Base-by-base conservation (phyloP, 1,140 invertebrate genomes). In the Drosophila jambulina region DNA sequence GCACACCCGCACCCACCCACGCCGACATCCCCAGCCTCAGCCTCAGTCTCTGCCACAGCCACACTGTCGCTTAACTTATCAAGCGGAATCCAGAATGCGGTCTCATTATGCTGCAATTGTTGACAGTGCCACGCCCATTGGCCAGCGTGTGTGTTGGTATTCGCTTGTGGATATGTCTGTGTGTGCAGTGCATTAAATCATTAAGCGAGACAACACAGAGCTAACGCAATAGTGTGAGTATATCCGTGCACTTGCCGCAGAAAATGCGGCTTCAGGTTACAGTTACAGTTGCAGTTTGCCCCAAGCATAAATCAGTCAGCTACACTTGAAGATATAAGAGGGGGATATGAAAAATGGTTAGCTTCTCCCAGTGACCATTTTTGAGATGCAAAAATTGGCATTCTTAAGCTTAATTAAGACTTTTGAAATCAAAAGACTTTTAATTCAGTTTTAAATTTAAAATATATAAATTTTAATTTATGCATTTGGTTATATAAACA, bases 151-250 rank as follows among this genome's bases (percentile, higher is more conserved):
- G 62, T 82, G 60, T 43, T 56, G 61, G 60, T 61, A 32, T 49
- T 27, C 34, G 60, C 15, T 56, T 36, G 59, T 59, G 60, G 36
- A 36, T 71, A 48, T 71, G 75, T 71, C 25, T 43, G 53, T 68
- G 57, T 77, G 75, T 79, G 74, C 69, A 77, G 71, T 86, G 83
- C 83, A 86, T 86, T 87, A 88, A 83, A 74, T 83, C 80, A 88
- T 88, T 87, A 87, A 83, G 68, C 64, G 75, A 59, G 70, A 62
- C 75, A 51, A 61, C 70, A 68, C 53, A 68, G 32, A 51, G 32
- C 53, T 23, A 56, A 38, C 8, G 21, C 34, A 23, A 1, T 12
- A 23, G 53, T 56, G 32, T 38, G 53, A n/a, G 53, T 56, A 25
- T 56, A 56, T 56, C 53, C 34, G 34, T 56, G 53, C 53, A 56